A percentile compares a stretch with the other conserved stretches of the same genome.
phyloP scores from a whole-genome alignment of 2,113 vertebrate genomes.

The Recurvirostra avosetta region DNA sequence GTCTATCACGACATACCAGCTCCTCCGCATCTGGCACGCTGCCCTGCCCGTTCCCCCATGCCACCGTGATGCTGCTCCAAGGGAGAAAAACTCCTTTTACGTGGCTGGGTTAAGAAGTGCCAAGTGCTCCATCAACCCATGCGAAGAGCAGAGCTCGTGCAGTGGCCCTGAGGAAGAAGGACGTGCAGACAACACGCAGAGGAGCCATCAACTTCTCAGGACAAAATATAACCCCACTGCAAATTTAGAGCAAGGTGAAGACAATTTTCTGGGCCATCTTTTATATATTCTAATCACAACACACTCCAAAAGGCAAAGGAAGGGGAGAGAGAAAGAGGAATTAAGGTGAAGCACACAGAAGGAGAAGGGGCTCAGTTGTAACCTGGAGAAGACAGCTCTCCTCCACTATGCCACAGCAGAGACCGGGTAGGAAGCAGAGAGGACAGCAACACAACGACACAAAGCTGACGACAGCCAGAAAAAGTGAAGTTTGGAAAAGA shows the following conservation, averaged over 20 bases:
- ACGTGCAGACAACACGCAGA: fast-evolving
- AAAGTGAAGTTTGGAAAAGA: not conserved
- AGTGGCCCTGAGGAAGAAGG: too few species aligned
- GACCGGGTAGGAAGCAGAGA: not conserved
- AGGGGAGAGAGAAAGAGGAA: not conserved
- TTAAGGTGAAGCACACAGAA: not conserved
- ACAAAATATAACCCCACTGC: not conserved
- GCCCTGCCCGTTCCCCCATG: fast-evolving
- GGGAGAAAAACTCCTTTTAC: not conserved
- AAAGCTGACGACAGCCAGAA: not conserved
- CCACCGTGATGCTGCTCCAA: fast-evolving
- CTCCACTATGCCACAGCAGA: not conserved
- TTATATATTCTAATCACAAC: not conserved
- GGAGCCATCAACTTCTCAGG: fast-evolving
- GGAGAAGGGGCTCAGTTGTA: not conserved
- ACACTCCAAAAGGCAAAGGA: not conserved
- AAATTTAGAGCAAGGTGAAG: fast-evolving
- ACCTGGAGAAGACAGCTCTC: not conserved
- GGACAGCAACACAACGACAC: not conserved
- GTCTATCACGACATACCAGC: not conserved
- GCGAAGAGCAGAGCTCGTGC: not conserved
- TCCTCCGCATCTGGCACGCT: not conserved
- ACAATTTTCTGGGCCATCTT: too few species aligned
- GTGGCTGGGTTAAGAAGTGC: too few species aligned
- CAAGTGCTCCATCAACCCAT: fast-evolving